Evolutionary conservation across 23 tunicate genomes (phyloP).

Genomic region (Diplosoma virens): DNA sequence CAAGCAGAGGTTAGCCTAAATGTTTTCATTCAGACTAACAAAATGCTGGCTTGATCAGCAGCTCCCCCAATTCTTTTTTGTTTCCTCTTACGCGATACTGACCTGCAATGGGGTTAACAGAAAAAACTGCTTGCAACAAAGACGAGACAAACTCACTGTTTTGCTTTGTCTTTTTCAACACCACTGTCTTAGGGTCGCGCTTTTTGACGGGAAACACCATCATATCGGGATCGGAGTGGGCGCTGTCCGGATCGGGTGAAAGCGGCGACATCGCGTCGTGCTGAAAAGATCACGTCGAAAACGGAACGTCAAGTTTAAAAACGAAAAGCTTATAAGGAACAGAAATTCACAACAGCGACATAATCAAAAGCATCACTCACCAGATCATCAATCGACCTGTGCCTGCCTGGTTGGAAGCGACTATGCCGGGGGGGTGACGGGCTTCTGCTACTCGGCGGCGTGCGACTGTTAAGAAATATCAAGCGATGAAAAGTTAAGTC

Average conservation of each 20-base stretch:
- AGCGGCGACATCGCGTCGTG: slow-evolving; percentile 62
- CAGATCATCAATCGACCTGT: slow-evolving; percentile 68
- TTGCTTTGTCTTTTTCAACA: slow-evolving; percentile 75
- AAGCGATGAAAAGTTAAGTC: no score
- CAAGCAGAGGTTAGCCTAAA: no score
- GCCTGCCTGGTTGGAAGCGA: slow-evolving; percentile 27
- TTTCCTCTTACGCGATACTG: no score
- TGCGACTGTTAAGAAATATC: no score
- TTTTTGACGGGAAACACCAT: slow-evolving; percentile 81
- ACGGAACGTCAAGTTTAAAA: neutral
- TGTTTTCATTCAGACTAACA: no score
- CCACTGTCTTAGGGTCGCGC: slow-evolving; percentile 63
- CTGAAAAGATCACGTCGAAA: slow-evolving; percentile 25
- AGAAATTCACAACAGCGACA: neutral
- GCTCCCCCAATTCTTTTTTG: no score
- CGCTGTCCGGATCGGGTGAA: slow-evolving; percentile 75
- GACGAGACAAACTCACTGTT: slow-evolving; percentile 80
- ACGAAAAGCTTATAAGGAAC: neutral
- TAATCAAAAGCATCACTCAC: slow-evolving; percentile 27
- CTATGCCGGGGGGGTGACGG: slow-evolving; percentile 21
- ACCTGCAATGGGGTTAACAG: no score
- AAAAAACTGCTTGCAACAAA: neutral
- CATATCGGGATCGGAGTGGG: slow-evolving; percentile 55
- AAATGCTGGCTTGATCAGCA: no score
- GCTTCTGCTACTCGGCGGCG: slow-evolving; percentile 28